phyloP scores from a whole-genome alignment of 2,113 vertebrate genomes.

The Zeus faber region DNA sequence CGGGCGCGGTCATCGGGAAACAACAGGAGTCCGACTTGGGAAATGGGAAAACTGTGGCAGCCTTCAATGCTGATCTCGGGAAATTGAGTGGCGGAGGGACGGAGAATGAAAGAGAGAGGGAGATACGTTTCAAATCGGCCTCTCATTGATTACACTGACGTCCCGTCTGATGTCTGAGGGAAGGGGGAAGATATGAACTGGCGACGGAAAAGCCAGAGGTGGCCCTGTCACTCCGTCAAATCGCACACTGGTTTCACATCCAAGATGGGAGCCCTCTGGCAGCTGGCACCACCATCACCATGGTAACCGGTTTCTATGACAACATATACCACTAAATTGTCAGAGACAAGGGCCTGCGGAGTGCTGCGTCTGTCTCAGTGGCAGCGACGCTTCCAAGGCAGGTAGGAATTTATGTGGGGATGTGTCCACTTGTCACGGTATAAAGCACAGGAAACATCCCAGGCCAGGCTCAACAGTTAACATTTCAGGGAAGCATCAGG shows the following conservation, averaged over 20 bases:
- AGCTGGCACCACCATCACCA: constrained; percentile 11
- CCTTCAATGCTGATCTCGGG: constrained; percentile 6
- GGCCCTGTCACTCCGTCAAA: constrained; percentile 16
- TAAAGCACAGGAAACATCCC: too few species aligned
- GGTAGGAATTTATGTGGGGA: too few species aligned
- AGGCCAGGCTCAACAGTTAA: too few species aligned
- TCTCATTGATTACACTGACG: neutral
- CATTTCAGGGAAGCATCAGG: too few species aligned
- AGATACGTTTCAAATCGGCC: neutral
- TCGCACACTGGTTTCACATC: neutral
- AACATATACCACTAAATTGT: constrained; percentile 4
- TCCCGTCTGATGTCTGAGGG: neutral
- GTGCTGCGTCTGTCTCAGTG: constrained; percentile 13
- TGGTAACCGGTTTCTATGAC: constrained; percentile 21
- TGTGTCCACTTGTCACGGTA: too few species aligned
- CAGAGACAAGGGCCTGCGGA: constrained; percentile 14
- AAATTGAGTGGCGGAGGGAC: neutral
- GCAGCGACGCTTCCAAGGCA: too few species aligned
- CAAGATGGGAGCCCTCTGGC: constrained; percentile 2
- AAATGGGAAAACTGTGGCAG: neutral
- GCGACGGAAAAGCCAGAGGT: neutral
- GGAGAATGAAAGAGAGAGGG: neutral
- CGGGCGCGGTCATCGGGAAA: constrained; percentile 27
- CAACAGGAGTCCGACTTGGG: too few species aligned
- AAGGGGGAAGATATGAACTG: neutral